Evolutionary conservation across 2,888 invertebrate genomes (phyloP).

Genomic region (Cylloceria caligata): DNA sequence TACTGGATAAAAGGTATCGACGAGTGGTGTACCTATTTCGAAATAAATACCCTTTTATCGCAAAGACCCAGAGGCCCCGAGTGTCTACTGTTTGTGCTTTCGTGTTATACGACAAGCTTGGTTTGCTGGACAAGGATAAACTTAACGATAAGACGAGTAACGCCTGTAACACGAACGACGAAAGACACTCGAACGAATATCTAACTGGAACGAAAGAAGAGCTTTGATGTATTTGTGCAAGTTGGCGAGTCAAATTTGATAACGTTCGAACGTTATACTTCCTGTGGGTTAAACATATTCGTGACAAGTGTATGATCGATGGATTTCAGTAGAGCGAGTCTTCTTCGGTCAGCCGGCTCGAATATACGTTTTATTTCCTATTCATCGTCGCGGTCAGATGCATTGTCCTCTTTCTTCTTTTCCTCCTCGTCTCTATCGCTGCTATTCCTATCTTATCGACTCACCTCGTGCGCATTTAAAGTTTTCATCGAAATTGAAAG

Average conservation of each 20-base stretch:
- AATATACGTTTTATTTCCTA: conserved; percentile 13
- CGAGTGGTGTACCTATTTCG: conserved; percentile 46
- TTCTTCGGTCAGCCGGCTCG: conserved; percentile 51
- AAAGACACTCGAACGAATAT: conserved; percentile 4
- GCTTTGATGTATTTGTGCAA: neutral
- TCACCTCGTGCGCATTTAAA: conserved; percentile 50
- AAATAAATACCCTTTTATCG: conserved; percentile 59
- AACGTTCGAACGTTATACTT: neutral
- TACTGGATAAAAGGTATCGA: conserved; percentile 46
- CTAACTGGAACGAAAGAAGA: neutral
- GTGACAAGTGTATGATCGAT: neutral
- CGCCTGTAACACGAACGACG: neutral
- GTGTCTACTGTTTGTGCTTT: conserved; percentile 14
- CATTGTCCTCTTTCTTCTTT: conserved; percentile 24
- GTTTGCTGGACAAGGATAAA: neutral
- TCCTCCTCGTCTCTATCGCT: conserved; percentile 8
- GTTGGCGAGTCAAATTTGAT: neutral
- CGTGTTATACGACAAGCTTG: neutral
- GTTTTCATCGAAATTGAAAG: conserved; percentile 63
- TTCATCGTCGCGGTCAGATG: conserved; percentile 39
- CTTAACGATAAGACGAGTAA: conserved; percentile 13
- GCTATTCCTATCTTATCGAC: conserved; percentile 58
- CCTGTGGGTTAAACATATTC: neutral
- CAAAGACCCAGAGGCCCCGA: conserved; percentile 15
- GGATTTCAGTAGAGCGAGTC: conserved; percentile 50